phyloP scores from a whole-genome alignment of 2,113 vertebrate genomes.

The Silurus meridionalis region DNA sequence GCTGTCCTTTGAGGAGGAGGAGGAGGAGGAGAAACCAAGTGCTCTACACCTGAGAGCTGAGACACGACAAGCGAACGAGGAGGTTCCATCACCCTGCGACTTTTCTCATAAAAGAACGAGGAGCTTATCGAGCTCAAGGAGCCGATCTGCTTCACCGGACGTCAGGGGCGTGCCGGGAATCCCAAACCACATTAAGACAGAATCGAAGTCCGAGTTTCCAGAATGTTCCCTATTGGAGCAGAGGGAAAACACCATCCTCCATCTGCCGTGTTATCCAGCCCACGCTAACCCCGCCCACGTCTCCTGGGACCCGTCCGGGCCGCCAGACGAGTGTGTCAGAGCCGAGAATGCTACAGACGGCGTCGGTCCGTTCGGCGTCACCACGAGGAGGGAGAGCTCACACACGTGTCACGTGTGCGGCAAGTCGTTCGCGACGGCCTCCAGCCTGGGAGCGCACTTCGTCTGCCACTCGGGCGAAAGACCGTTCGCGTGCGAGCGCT shows the following conservation, averaged over 20 bases:
- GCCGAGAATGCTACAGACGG: neutral
- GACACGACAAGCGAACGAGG: neutral
- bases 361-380: neutral
- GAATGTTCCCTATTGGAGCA: neutral
- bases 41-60: neutral
- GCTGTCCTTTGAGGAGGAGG: neutral
- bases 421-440: constrained; percentile 59
- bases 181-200: constrained; percentile 33
- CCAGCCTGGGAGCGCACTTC: constrained; percentile 48
- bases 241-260: neutral
- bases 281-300: neutral
- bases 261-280: neutral
- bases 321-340: neutral
- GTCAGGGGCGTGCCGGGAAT: neutral
- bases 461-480: constrained; percentile 54
- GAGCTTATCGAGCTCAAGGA: constrained; percentile 3
- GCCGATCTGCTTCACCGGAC: neutral
- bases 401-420: constrained; percentile 60
- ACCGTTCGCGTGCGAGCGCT: constrained; percentile 62
- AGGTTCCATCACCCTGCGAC: neutral
- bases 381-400: constrained; percentile 27
- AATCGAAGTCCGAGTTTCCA: constrained; percentile 26
- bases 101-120: neutral
- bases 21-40: constrained; percentile 6
- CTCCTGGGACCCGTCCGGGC: neutral